Base-by-base conservation (phyloP, 2,888 invertebrate genomes). In the Orchestes rusci region DNA sequence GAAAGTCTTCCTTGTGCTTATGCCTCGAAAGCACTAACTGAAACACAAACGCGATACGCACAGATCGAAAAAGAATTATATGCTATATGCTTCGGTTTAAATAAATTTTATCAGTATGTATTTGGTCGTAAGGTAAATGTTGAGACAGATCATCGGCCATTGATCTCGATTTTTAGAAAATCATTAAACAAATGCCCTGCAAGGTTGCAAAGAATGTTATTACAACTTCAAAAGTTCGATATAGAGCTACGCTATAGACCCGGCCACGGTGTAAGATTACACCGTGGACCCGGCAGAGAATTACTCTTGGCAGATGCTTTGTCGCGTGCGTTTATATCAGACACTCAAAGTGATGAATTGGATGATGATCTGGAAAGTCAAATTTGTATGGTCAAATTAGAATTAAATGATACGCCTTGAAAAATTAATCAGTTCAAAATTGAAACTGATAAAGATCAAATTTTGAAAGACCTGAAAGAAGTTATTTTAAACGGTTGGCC, bases 41-140 rank as follows among this genome's bases (percentile, higher is more conserved):
- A 56, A 4, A 41, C 43, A 16, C 54, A 58, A 35, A 53, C 43
- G 34, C 23, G 56, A n/a, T 62, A 63, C 51, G 68, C 56, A 4
- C 60, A 62, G 46, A 60, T 59, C 4, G 61, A 63, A 51, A 59
- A 59, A 33, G 61, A 64, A 52, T 4, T 30, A 13, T 12, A n/a
- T 5, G 30, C 8, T 10, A 30, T 64, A 27, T 51, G 51, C 4
- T 61, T 61, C 49, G 59, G 56, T 2, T 57, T 56, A 39, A 39
- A 52, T 32, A 59, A 58, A 44, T 63, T 63, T 50, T 56, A 58
- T 37, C 58, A 59, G 38, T 63, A 58, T 46, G 51, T 62, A n/a
- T 62, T 56, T 56, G 61, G 60, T 2, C 44, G n/a, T n/a, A 35
- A 34, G 35, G 42, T 58, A 10, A 43, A 12, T 15, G 51, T 60